These are phyloP conservation scores for Anorthoa munda DNA, from an alignment of 2,888 invertebrate species.

Conservation along the genomic window DNA sequence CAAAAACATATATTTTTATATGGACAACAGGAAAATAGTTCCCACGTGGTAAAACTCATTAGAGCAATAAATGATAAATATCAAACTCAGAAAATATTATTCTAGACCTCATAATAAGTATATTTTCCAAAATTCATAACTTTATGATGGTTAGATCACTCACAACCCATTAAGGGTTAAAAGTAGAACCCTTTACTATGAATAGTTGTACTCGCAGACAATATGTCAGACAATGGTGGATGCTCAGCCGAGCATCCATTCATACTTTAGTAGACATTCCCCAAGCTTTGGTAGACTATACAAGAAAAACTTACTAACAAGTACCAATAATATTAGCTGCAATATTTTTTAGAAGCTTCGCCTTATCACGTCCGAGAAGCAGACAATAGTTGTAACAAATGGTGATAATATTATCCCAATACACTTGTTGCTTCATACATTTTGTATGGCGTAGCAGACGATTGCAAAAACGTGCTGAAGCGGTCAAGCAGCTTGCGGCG, in stretches of 20 bases:
- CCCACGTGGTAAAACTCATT: too few species aligned
- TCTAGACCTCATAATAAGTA: too few species aligned
- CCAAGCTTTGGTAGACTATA: not conserved
- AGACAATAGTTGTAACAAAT: constrained; percentile 41
- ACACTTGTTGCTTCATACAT: constrained; percentile 63
- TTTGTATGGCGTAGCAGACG: constrained; percentile 30
- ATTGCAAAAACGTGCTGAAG: constrained; percentile 51
- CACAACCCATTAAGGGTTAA: too few species aligned
- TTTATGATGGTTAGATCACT: too few species aligned
- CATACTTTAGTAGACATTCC: too few species aligned
- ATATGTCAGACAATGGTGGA: constrained; percentile 39
- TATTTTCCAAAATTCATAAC: too few species aligned
- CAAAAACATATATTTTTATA: too few species aligned
- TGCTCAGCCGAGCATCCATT: constrained; percentile 27
- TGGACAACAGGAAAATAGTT: too few species aligned
- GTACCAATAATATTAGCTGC: constrained; percentile 1
- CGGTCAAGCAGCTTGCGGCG: constrained; percentile 14
- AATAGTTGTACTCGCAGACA: not conserved
- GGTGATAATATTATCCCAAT: constrained; percentile 44
- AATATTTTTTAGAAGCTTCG: not conserved
- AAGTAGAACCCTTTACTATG: not conserved
- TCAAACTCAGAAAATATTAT: too few species aligned
- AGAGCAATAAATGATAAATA: too few species aligned
- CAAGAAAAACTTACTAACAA: not conserved
- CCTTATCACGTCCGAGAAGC: not conserved